Evolutionary conservation across 2,888 invertebrate species (phyloP).

Genomic region (Caenorhabditis drosophilae): DNA sequence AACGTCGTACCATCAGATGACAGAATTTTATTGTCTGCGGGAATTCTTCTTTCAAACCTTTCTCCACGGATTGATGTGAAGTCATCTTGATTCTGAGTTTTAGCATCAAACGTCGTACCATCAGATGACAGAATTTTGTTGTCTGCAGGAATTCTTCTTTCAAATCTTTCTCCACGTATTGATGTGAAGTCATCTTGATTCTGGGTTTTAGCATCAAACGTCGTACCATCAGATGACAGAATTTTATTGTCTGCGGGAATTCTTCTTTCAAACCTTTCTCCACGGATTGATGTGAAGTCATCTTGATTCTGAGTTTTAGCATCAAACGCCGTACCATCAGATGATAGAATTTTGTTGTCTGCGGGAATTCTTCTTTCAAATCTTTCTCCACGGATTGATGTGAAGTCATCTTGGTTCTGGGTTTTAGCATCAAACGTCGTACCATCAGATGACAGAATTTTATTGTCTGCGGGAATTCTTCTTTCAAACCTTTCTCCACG

Average conservation of each 20-base stretch:
- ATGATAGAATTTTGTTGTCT: background rate
- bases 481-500: constrained; percentile 1
- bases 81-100: constrained; percentile 5
- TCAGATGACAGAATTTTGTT: background rate
- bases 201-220: constrained; percentile 1
- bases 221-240: background rate
- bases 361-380: background rate
- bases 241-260: background rate
- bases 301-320: background rate
- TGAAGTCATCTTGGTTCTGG: constrained; percentile 6
- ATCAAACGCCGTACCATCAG: background rate
- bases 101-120: background rate
- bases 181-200: constrained; percentile 2
- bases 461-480: background rate
- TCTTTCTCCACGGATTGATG: background rate
- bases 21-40: background rate
- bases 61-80: background rate
- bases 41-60: background rate
- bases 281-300: background rate
- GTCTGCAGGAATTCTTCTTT: background rate
- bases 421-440: background rate
- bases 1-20: background rate
- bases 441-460: background rate
- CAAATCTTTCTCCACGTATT: constrained; percentile 3
- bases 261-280: background rate